Evolutionary conservation across 30 jellyfish, hydroid and myxozoan genomes (phyloP).

Genomic region (Hydractinia symbiolongicarpus): DNA sequence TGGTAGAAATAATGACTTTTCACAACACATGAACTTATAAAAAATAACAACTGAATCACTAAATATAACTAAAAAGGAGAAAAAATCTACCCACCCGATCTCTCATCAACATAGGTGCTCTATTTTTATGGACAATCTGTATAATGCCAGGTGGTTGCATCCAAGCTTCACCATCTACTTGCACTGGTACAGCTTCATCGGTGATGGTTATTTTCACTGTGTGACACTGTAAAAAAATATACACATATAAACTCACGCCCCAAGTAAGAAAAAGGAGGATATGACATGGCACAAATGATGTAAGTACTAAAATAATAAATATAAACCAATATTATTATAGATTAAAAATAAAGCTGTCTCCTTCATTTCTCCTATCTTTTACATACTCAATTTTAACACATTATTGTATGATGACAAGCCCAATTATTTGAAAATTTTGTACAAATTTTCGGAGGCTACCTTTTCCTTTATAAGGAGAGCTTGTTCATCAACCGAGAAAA

Average conservation of each 20-base stretch:
- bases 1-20: too few relatives aligned
- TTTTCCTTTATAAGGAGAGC: too few relatives aligned
- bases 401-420: too few relatives aligned
- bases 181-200: conserved; percentile 98
- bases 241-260: background rate
- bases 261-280: background rate
- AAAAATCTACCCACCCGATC: conserved; percentile 61
- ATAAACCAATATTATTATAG: background rate
- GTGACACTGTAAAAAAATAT: conserved; percentile 46
- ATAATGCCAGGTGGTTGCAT: conserved; percentile 90
- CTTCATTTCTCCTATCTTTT: too few relatives aligned
- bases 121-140: conserved; percentile 84
- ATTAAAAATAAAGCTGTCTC: background rate
- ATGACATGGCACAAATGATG: background rate
- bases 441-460: too few relatives aligned
- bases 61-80: background rate
- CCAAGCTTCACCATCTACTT: conserved; percentile 99
- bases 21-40: too few relatives aligned
- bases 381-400: too few relatives aligned
- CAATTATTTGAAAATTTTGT: too few relatives aligned
- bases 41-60: too few relatives aligned
- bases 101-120: conserved; percentile 93
- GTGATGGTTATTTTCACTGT: conserved; percentile 93
- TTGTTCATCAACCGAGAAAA: too few relatives aligned
- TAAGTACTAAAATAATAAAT: background rate